Evolutionary conservation across 2,888 invertebrate genomes (phyloP).

Genomic region (Sarcophaga rosellei): DNA sequence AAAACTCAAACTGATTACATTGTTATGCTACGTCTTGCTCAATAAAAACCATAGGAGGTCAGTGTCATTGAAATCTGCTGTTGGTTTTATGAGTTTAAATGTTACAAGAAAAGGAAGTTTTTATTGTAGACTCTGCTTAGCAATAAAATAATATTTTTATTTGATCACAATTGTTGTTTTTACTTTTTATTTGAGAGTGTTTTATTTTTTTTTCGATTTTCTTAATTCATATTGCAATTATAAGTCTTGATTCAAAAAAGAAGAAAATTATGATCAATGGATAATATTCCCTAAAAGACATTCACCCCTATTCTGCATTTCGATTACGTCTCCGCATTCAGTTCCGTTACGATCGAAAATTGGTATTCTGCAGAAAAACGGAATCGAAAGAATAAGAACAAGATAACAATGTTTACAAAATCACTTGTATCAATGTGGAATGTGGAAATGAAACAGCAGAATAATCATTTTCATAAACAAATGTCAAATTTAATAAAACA

Average conservation of each 20-base stretch:
- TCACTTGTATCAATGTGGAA: too few species aligned
- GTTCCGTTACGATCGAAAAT: too few species aligned
- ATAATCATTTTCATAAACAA: too few species aligned
- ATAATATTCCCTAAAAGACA: too few species aligned
- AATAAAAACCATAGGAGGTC: constrained; percentile 62
- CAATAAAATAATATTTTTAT: constrained; percentile 30
- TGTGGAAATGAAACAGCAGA: too few species aligned
- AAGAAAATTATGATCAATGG: too few species aligned
- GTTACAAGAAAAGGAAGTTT: constrained; percentile 48
- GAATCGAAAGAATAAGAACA: too few species aligned
- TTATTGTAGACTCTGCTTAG: constrained; percentile 8
- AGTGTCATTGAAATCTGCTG: constrained; percentile 26
- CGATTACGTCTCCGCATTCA: too few species aligned
- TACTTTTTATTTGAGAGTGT: not conserved
- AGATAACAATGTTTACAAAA: too few species aligned
- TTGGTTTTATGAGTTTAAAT: constrained; percentile 30
- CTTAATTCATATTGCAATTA: not conserved
- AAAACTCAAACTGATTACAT: constrained; percentile 33
- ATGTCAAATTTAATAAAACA: too few species aligned
- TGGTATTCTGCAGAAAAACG: too few species aligned
- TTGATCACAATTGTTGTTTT: not conserved
- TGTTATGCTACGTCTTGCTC: constrained; percentile 35
- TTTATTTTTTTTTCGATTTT: not conserved
- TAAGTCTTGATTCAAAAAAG: not conserved
- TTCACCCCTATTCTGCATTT: too few species aligned